Conservation (phyloP, 2,888 invertebrate genomes). For the Thysanoteuthis rhombus region DNA sequence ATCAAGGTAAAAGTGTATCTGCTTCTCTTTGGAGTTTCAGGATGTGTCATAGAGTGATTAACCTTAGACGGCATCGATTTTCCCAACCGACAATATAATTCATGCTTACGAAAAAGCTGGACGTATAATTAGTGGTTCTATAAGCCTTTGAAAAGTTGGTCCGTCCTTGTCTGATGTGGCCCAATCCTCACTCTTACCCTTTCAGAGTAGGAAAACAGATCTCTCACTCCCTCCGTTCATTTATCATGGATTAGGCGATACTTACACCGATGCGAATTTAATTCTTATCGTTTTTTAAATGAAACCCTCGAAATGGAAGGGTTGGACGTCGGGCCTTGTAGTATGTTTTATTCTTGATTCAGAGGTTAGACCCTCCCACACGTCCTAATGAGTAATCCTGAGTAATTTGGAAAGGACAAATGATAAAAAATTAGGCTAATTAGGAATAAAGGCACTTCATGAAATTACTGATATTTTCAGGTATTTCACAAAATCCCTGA, state of each 20-base stretch:
- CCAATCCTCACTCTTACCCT: not conserved
- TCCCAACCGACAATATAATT: not conserved
- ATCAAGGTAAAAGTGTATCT: not conserved
- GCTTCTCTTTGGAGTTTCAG: not conserved
- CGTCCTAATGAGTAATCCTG: no score
- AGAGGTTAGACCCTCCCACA: no score
- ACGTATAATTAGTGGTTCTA: not conserved
- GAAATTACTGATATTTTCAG: no score
- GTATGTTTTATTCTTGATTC: not conserved
- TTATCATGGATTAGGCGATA: not conserved
- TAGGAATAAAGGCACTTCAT: no score
- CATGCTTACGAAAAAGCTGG: not conserved
- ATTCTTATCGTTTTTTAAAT: no score
- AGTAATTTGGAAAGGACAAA: no score
- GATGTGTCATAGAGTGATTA: not conserved
- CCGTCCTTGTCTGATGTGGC: not conserved
- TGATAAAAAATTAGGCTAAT: no score
- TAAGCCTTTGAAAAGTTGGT: not conserved
- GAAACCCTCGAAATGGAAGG: not conserved
- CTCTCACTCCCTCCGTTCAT: not conserved
- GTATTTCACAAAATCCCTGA: no score
- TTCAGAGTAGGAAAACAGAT: not conserved
- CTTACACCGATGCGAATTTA: not conserved
- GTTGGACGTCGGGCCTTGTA: accelerated
- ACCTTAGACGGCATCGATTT: not conserved